Conservation (phyloP, 2,113 vertebrate species). For the Rhinolophus ferrumequinum region DNA sequence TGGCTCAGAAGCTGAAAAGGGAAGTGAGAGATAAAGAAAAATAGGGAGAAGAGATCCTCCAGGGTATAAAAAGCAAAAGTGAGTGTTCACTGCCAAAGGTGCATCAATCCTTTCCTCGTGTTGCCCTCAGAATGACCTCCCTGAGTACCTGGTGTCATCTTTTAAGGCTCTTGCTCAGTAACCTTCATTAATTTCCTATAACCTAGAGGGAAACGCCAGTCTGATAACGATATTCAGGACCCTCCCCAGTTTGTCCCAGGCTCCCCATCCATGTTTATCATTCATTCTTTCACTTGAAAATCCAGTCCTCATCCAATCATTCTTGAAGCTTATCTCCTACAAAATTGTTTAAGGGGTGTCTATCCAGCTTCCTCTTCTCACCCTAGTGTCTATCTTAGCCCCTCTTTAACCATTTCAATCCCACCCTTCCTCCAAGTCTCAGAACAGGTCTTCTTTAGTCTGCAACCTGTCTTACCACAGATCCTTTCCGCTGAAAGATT, state of each 20-base stretch:
- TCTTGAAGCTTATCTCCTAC: background rate
- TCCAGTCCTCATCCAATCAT: too few species aligned
- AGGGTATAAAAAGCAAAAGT: background rate
- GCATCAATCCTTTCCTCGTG: background rate
- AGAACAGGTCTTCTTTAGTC: background rate
- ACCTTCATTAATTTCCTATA: background rate
- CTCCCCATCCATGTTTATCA: background rate
- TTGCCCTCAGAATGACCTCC: background rate
- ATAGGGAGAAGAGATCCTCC: background rate
- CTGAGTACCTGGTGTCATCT: background rate
- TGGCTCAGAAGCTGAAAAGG: background rate
- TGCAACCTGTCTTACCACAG: background rate
- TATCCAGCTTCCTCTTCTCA: background rate
- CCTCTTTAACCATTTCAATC: background rate
- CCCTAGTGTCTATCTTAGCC: background rate
- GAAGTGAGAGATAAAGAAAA: constrained; percentile 37
- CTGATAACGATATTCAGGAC: background rate
- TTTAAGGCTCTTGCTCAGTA: background rate
- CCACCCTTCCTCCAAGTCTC: background rate
- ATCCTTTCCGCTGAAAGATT: background rate
- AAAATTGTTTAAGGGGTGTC: background rate
- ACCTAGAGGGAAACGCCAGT: background rate
- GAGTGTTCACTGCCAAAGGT: background rate
- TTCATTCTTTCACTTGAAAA: background rate
- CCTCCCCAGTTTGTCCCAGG: background rate